Base-by-base conservation (phyloP, 2,888 invertebrate species). In the Cerceris ruficornis region DNA sequence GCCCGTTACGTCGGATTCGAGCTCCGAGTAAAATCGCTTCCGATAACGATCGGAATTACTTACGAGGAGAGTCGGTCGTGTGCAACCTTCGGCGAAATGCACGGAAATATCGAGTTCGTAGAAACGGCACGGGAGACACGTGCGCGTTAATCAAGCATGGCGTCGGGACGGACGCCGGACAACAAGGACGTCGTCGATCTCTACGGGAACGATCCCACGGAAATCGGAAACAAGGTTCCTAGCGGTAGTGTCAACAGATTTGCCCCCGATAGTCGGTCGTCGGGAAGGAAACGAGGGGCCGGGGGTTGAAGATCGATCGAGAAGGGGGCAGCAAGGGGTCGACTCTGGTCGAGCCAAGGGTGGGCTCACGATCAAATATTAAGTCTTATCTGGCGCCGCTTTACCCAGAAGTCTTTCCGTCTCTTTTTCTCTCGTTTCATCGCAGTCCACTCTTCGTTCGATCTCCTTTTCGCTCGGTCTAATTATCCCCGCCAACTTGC, bases 301-400 rank as follows among this genome's bases (percentile, higher is more conserved):
- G 81, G 72, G 81, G 69, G 75, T 77, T 77, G 82, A 75, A 83
- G 65, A 87, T 87, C 84, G 82, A 84, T 82, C 81, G 82, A 77
- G 75, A 75, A 60, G 61, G 69, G 64, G 75, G 65, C 73, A 69
- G 65, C 41, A 64, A 81, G 69, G 82, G 80, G 83, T 84, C 81
- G 88, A 84, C 88, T 86, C 87, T 85, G 83, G 88, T 85, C 77
- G 83, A 89, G 85, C 87, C 87, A 87, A 88, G 88, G 90, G 88
- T 86, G 88, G 88, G 87, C 86, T 85, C 87, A 85, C 91, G 91
- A 91, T 91, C 91, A 91, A 91, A 91, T 91, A 91, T 91, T 91
- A 91, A 91, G 91, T 90, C 90, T 91, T 91, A 90, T 91, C 90
- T 89, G 90, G 91, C 91, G 90, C 89, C 90, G 89, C 87, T 90